Evolutionary conservation across 2,888 invertebrate genomes (phyloP), one percentile per base, ranked within the genome.

Genomic region (Volucella zonaria): DNA sequence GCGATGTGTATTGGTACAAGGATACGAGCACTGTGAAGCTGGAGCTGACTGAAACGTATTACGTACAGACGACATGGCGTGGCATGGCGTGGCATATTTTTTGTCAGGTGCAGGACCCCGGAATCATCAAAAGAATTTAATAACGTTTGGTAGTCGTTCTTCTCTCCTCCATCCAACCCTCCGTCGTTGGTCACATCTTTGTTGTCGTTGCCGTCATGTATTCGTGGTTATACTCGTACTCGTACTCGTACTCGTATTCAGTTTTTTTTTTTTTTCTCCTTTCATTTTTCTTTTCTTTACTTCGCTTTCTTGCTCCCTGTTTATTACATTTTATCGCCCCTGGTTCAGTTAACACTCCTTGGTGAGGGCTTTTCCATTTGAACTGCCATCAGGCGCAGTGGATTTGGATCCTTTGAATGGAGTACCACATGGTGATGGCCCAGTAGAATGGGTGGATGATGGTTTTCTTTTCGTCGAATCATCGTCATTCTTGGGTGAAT

Each of bases 71-170:
- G 68, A 64, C 66, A 80, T 80, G 62, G 85, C 47, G 56, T 85
- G 76, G 85, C 66, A 80, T 80, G 62, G 85, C 47, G 56, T 85
- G 76, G 85, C 62, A 80, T 76, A 76, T 85, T 85, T 83, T 85
- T 80, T 77, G 76, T 85, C 85, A 85, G 76, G 73, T 85, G 73
- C 79, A 83, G 83, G 75, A 79, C 71, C 79, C 75, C 71, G 42
- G 79, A 75, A 81, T 81, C 62, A 77, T 85, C 85, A 80, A 85
- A 85, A 85, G 80, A 81, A 85, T 85, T 85, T 81, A 85, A 85
- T 85, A 85, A 80, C 49, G 64, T 85, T 85, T 68, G 61, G 75
- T 67, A 80, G 71, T 83, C 49, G 74, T 73, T 23, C 62, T 73
- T 43, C 45, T 56, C 56, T 51, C 31, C 31, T 3, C 18, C 10